Evolutionary conservation across 2,888 invertebrate species (phyloP), one percentile per base, ranked within the genome.

Genomic region (Drosophila leonis): DNA sequence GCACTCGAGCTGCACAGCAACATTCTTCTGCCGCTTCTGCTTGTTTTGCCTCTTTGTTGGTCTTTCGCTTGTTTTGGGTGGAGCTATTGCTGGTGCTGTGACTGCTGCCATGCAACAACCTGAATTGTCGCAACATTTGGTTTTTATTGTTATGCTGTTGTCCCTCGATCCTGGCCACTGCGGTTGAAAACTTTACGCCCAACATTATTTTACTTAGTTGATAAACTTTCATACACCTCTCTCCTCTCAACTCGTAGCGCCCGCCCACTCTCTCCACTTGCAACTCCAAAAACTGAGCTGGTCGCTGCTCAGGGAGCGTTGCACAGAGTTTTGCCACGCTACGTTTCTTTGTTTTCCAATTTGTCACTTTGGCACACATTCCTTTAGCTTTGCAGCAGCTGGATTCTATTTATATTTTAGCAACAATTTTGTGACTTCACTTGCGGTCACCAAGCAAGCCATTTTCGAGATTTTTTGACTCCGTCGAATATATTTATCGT

Each of bases 161-260:
- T 59, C 49, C 55, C 65, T 35, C 4, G 27, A 44, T 41, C 57
- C n/a, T 31, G 41, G 83, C 70, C 86, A 86, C 67, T 86, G 87
- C 82, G 86, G 89, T 71, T 84, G 77, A 64, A 73, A 87, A 87
- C 88, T 89, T 87, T 87, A 72, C 81, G 85, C 88, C 82, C 84
- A 79, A 89, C 89, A 89, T 89, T 87, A 87, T 87, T 89, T 86
- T 81, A 80, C 82, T 87, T 81, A 84, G 84, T 89, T 87, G 88
- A 87, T 87, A 84, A 87, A 87, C 89, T 89, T 87, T 87, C 82
- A 75, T 86, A 78, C 70, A 62, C 70, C 65, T 33, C 70, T 56
- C 67, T 54, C 57, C 61, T 15, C 62, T 4, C 41, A n/a, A 18
- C 48, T 31, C 24, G 4, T 20, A 13, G 1, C 3, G 13, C 29